These are phyloP conservation scores for Cnemophilus loriae DNA, from an alignment of 2,113 vertebrate genomes.

Conservation along the genomic window DNA sequence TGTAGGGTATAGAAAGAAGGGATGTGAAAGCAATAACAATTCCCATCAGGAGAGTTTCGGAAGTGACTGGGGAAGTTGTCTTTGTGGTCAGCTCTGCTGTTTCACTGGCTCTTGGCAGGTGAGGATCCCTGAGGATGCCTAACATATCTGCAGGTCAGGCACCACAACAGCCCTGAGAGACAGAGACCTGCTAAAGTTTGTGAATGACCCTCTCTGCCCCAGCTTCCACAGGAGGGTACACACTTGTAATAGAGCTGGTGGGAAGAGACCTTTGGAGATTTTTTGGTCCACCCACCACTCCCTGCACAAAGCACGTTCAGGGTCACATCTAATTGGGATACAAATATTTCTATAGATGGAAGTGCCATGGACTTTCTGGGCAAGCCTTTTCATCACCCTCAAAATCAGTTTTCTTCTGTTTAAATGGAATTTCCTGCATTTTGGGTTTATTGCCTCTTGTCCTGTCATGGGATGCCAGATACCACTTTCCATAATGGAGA, in stretches of 20 bases:
- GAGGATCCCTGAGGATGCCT: not conserved
- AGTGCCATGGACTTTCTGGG: not conserved
- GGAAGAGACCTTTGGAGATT: not conserved
- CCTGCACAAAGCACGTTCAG: not conserved
- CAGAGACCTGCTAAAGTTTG: not conserved
- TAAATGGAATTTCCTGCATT: not conserved
- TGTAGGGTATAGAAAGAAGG: not conserved
- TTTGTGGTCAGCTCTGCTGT: not conserved
- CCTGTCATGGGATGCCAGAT: not conserved
- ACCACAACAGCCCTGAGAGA: not conserved
- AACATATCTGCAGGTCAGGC: not conserved
- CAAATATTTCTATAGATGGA: not conserved
- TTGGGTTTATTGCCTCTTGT: not conserved
- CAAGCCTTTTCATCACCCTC: not conserved
- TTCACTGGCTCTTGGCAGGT: not conserved
- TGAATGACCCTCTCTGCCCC: not conserved
- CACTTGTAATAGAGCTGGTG: not conserved
- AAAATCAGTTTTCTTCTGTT: not conserved
- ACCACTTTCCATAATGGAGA: not conserved
- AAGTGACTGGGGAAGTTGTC: not conserved
- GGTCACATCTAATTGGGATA: not conserved
- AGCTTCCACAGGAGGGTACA: not conserved
- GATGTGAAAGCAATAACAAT: not conserved
- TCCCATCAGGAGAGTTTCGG: not conserved
- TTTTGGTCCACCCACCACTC: not conserved